Evolutionary conservation across 2,113 vertebrate species (phyloP).

Genomic region (Corydoras sp.): DNA sequence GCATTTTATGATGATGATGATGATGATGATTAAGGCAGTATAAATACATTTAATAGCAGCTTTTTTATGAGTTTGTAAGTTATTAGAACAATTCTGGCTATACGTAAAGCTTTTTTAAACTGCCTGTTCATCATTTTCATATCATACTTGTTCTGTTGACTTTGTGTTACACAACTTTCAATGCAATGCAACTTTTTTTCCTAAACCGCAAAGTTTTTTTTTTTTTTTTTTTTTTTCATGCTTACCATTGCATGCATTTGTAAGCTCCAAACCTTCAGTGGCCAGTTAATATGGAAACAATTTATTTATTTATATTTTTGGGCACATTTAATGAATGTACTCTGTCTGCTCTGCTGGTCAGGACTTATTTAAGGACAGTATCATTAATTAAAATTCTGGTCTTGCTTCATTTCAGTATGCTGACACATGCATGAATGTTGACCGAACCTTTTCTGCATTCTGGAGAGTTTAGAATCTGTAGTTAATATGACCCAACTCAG

Average conservation of each 20-base stretch:
- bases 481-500: no score
- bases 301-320: not conserved
- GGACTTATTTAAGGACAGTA: not conserved
- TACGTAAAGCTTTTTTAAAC: slow-evolving; percentile 49
- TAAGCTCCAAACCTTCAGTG: not conserved
- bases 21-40: slow-evolving; percentile 55
- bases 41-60: not conserved
- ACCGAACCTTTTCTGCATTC: no score
- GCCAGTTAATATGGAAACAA: not conserved
- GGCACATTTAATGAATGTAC: not conserved
- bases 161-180: not conserved
- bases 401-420: not conserved
- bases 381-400: not conserved
- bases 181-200: not conserved
- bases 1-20: slow-evolving; percentile 48
- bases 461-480: no score
- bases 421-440: not conserved
- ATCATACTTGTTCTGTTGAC: not conserved
- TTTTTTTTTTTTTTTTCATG: not conserved
- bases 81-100: no score
- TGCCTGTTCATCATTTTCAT: slow-evolving; percentile 57
- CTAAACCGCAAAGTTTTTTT: not conserved
- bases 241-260: not conserved
- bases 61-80: no score
- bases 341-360: not conserved